Evolutionary conservation across 1,140 invertebrate genomes (phyloP), one percentile per base, ranked within the genome.

Genomic region (Asbolus verrucosus): DNA sequence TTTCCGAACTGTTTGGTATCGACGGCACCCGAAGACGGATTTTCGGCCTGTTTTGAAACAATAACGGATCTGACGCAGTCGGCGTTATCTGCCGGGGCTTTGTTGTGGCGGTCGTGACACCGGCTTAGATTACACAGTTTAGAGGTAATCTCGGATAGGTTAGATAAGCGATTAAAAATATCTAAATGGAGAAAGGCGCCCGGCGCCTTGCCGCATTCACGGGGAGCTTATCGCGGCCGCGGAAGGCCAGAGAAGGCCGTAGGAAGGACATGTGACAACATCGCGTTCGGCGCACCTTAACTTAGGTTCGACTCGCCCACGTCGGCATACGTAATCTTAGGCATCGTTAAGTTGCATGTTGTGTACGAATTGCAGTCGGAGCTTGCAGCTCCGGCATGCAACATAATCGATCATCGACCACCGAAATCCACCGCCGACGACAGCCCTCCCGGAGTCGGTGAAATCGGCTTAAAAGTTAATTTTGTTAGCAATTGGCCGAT

Each of bases 241-340:
- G 36, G 67, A 70, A 70, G 68, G 68, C 68, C 68, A 60, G 16
- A 60, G 63, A 71, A 71, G 69, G 69, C 69, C 69, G 69, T 67
- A 46, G 54, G 69, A 71, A 71, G 69, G 69, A 66, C 69, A 67
- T 67, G 63, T 71, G 68, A 70, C 68, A 70, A 70, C 68, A 61
- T 63, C 38, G 61, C 61, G 16, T n/a, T 24, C 33, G 61, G 61
- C 61, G 16, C 54, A 60, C 54, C 54, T 60, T 46, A 46, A 41
- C 38, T 50, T 2, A 50, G 15, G 43, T 24, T 59, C 50, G 50
- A 59, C 50, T 59, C 27, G 50, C 50, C 14, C 4, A 31, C 27
- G 50, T 30, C 13, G 54, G 6, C 31, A 31, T 11, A 16, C 54
- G 21, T 27, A 36, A 27, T 27, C 24, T 27, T n/a, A n/a, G 6